These are phyloP conservation scores for Aspidiotus rigidus DNA, from an alignment of 2,888 invertebrate species.

Conservation along the genomic window DNA sequence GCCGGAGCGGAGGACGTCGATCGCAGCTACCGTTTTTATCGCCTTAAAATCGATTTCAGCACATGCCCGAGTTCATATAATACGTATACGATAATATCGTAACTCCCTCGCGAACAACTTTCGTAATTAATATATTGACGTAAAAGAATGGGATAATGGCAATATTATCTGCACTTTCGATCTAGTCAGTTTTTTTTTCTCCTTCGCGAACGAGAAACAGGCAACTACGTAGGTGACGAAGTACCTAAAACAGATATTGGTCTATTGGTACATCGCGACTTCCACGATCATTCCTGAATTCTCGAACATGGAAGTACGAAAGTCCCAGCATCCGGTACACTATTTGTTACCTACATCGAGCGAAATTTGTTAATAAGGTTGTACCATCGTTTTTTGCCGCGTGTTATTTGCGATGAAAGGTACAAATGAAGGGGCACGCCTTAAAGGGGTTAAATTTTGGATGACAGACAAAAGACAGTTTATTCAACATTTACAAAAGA, in stretches of 20 bases:
- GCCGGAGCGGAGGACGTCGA: too few species aligned
- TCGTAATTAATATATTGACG: neutral
- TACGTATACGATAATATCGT: neutral
- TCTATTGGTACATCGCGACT: too few species aligned
- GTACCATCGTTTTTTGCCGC: conserved; percentile 5
- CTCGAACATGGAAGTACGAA: neutral
- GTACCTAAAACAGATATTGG: too few species aligned
- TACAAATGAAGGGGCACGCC: conserved; percentile 29
- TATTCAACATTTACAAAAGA: conserved; percentile 31
- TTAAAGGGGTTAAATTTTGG: conserved; percentile 31
- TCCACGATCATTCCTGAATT: too few species aligned
- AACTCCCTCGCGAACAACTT: neutral
- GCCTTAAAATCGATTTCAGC: neutral
- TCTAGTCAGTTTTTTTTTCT: neutral
- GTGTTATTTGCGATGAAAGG: conserved; percentile 3
- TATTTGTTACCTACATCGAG: neutral
- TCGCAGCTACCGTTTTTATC: neutral
- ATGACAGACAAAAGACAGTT: conserved; percentile 29
- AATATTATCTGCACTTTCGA: conserved; percentile 4
- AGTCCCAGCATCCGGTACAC: neutral
- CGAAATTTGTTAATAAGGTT: neutral
- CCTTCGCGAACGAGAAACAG: neutral
- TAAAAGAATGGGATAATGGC: neutral
- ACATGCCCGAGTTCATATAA: neutral
- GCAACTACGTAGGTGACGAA: neutral